phyloP scores from a whole-genome alignment of 1,140 invertebrate species.

The Phortica variegata region DNA sequence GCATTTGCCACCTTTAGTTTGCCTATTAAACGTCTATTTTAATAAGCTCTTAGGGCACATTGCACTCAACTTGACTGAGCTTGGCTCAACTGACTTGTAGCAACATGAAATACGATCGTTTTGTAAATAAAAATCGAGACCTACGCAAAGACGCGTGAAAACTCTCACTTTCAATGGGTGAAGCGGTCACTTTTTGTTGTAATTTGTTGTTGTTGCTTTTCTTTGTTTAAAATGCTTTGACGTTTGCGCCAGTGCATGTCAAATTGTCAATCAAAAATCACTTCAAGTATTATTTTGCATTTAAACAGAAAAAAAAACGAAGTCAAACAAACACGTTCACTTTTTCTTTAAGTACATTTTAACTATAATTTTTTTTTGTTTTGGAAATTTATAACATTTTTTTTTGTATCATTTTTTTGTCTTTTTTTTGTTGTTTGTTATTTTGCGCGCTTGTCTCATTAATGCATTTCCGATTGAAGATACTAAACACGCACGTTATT shows the following conservation, averaged over 20 bases:
- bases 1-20: too few species aligned
- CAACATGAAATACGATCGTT: conserved; percentile 8
- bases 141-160: background rate
- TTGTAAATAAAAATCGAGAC: conserved; percentile 15
- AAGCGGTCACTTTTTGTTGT: conserved; percentile 6
- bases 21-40: background rate
- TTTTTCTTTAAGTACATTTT: too few species aligned
- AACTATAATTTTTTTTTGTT: too few species aligned
- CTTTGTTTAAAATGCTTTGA: background rate
- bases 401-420: too few species aligned
- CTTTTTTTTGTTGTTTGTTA: background rate
- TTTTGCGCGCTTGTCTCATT: background rate
- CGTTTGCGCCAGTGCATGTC: conserved; percentile 16
- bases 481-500: background rate
- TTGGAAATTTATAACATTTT: too few species aligned
- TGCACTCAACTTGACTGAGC: conserved; percentile 10
- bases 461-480: background rate
- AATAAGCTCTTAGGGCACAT: conserved; percentile 3
- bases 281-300: background rate
- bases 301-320: too few species aligned
- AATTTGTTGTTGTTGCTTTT: too few species aligned
- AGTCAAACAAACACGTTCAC: too few species aligned
- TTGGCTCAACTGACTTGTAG: conserved; percentile 4
- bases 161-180: conserved; percentile 27
- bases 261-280: conserved; percentile 33